Base-by-base conservation (phyloP, 2,797 vertebrate species). In the Pristis pectinata region DNA sequence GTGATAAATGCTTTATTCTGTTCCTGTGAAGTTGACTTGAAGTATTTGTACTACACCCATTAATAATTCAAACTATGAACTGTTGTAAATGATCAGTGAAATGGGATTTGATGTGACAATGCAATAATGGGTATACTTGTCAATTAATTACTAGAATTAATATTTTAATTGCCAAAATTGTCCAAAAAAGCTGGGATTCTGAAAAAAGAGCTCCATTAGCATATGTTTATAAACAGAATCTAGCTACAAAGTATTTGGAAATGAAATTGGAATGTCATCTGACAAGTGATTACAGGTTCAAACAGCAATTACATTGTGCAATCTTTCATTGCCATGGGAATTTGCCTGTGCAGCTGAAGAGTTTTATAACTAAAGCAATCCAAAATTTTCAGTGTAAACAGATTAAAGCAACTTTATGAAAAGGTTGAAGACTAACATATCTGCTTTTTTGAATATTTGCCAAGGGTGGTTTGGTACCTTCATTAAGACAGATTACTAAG, bases 11-110 rank as follows among this genome's bases (percentile, higher is more conserved):
- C 70, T 94, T 74, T 93, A 93, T 76, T 7, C 44, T 94, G 44
- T 94, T 94, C 92, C 76, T 94, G 11, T 94, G 70, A 13, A 56
- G 44, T 53, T 94, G 70, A 94, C 37, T 93, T 74, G 92, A 93
- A 44, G 37, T 93, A 22, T 93, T 93, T 93, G 44, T 13, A 70
- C 24, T 76, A 44, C 41, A 53, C 34, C 37, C 67, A 89, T 67
- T 67, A 91, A 91, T 61, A 67, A 91, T 91, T 91, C 61, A 64
- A 76, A 94, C 92, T 19, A 61, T 91, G 59, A 91, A 67, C 19
- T 61, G 22, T 67, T 91, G n/a, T 91, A 67, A 91, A 64, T 64
- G 87, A 59, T 87, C 53, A n/a, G 87, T 64, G 87, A 91, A 91
- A 91, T 91, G 7, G 70, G 11, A 74, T 94, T 94, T 56, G 72